phyloP scores from a whole-genome alignment of 2,888 invertebrate genomes.

The Aporophyla lueneburgensis region DNA sequence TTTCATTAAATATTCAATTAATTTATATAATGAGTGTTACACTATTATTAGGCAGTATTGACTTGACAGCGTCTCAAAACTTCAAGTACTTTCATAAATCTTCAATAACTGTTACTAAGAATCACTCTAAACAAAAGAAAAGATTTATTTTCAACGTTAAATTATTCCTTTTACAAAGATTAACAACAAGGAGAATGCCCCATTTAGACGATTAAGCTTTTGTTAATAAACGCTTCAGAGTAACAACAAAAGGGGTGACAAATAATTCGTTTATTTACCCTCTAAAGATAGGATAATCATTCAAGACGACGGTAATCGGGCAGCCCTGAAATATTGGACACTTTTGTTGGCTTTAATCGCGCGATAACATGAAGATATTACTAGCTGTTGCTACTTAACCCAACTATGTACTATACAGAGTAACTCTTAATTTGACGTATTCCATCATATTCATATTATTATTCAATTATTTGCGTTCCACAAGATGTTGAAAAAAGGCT shows the following conservation, averaged over 20 bases:
- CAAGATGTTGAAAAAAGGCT: too few relatives aligned
- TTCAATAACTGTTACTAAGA: slow-evolving; percentile 59
- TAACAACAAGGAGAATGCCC: slow-evolving; percentile 80
- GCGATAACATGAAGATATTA: slow-evolving; percentile 47
- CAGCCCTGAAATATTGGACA: slow-evolving; percentile 58
- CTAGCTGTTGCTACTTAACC: slow-evolving; percentile 11
- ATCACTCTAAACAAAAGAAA: slow-evolving; percentile 75
- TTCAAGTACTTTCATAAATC: slow-evolving; percentile 46
- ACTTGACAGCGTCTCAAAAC: slow-evolving; percentile 30
- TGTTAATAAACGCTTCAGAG: slow-evolving; percentile 83
- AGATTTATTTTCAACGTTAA: slow-evolving; percentile 81
- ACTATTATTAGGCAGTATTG: slow-evolving; percentile 19
- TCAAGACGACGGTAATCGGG: slow-evolving; percentile 66
- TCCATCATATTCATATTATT: too few relatives aligned
- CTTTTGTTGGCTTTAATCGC: slow-evolving; percentile 60
- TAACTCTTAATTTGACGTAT: too few relatives aligned
- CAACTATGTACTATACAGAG: background rate
- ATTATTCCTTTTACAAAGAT: slow-evolving; percentile 82
- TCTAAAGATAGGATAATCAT: slow-evolving; percentile 73
- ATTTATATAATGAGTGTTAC: slow-evolving; percentile 1
- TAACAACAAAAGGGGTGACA: slow-evolving; percentile 85
- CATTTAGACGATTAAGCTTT: slow-evolving; percentile 87
- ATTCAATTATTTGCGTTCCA: too few relatives aligned
- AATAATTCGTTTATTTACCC: slow-evolving; percentile 84
- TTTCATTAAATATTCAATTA: slow-evolving; percentile 27